Base-by-base conservation (phyloP, 2,113 vertebrate genomes). In the Lophochroa leadbeateri region DNA sequence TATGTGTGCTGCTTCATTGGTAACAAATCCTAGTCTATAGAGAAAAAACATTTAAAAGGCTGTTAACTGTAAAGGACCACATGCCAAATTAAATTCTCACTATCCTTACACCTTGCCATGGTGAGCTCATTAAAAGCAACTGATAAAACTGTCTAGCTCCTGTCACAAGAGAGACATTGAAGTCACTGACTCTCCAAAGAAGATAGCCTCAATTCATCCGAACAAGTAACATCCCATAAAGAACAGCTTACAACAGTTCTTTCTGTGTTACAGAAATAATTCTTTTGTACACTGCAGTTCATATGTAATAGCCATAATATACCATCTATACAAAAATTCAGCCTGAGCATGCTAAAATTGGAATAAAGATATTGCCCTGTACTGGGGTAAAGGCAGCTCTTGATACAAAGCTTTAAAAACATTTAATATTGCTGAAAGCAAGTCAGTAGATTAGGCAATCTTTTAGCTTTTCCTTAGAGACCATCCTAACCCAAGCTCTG, bases 351-450 rank as follows among this genome's bases (percentile, higher is more conserved):
- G 58, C 4, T 49, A 92, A 90, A 93, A 92, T 6, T 17, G 87
- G 78, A 96, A 91, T 65, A 60, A 95, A 95, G 82, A 49, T 41
- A 21, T 68, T 92, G 76, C 60, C 71, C 63, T 83, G 60, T 74
- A 46, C 90, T 78, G 52, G 7, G 47, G 44, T 69, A 92, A 92
- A 95, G 77, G 43, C 53, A 94, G 24, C 86, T 97, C 85, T 91
- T 74, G 77, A 57, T 53, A 83, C 67, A 92, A 95, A 95, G 60
- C 46, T 58, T 97, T 95, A 93, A 90, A 96, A 97, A 95, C 82
- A 49, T 71, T 58, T 24, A 35, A 35, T 35, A 58, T 10, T 35
- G 57, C 33, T 58, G 33, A 58, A 24, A 35, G 57, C 33, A 58
- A 58, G 33, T 35, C 57, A 35, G 33, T 35, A 58, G 92, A 94